These are phyloP conservation scores for Felis catus DNA, from an alignment of 2,113 vertebrate genomes.

Conservation along the genomic window DNA sequence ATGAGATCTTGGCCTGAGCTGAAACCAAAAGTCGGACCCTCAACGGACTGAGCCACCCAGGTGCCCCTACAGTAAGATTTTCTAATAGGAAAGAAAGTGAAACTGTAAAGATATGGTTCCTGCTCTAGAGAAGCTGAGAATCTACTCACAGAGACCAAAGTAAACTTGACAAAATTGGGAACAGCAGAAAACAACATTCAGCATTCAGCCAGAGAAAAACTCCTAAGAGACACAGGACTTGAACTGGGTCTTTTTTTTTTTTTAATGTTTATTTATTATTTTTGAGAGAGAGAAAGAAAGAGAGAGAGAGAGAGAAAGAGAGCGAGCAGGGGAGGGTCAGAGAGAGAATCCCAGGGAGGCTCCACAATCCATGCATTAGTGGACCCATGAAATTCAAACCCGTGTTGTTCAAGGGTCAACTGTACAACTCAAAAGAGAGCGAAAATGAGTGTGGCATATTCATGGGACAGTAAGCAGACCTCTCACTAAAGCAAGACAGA, in stretches of 20 bases:
- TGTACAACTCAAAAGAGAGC: not conserved
- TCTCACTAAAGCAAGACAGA: conserved; percentile 25
- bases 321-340: too few species aligned
- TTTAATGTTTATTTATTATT: too few species aligned
- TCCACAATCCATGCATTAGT: not conserved
- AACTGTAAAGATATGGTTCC: conserved; percentile 29
- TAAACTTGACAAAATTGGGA: conserved; percentile 49
- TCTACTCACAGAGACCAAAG: conserved; percentile 37
- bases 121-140: conserved; percentile 47
- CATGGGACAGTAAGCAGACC: not conserved
- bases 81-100: conserved; percentile 36
- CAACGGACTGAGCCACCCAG: too few species aligned
- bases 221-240: conserved; percentile 14
- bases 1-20: too few species aligned
- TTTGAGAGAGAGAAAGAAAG: too few species aligned
- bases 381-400: not conserved
- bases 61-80: not conserved
- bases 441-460: conserved; percentile 3
- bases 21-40: too few species aligned
- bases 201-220: conserved; percentile 24
- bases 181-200: conserved; percentile 5
- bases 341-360: too few species aligned
- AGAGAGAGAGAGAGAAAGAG: too few species aligned
- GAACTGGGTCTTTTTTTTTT: not conserved
- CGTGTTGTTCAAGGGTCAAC: not conserved